Evolutionary conservation across 2,113 vertebrate genomes (phyloP).

Genomic region (Hylia prasina): DNA sequence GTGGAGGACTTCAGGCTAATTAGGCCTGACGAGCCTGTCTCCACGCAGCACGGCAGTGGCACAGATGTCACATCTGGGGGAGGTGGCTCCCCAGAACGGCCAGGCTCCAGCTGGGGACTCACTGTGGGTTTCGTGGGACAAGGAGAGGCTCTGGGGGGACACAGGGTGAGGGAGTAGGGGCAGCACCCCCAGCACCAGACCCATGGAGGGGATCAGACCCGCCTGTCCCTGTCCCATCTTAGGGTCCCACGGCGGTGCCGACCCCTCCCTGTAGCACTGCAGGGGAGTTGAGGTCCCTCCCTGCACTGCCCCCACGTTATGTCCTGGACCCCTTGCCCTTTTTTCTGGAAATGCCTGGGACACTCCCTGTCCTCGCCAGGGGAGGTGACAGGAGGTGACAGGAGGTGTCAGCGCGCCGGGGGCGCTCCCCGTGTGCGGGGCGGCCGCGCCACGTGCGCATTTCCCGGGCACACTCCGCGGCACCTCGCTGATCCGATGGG

Average conservation of each 20-base stretch:
- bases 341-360: background rate
- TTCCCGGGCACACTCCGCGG: accelerated
- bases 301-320: accelerated
- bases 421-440: background rate
- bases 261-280: background rate
- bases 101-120: background rate
- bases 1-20: background rate
- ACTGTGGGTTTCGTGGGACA: background rate
- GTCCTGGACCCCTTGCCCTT: accelerated
- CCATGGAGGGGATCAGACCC: accelerated
- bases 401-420: accelerated
- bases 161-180: accelerated
- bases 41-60: accelerated
- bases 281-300: background rate
- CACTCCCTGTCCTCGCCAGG: accelerated
- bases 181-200: background rate
- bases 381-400: background rate
- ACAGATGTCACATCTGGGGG: background rate
- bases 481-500: conserved; percentile 5
- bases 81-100: background rate
- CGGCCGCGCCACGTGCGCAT: accelerated
- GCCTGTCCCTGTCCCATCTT: background rate
- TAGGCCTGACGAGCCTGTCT: conserved; percentile 16
- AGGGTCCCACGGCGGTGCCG: accelerated
- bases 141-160: background rate